phyloP scores from a whole-genome alignment of 2,797 vertebrate genomes.

The Gymnocypris eckloni region DNA sequence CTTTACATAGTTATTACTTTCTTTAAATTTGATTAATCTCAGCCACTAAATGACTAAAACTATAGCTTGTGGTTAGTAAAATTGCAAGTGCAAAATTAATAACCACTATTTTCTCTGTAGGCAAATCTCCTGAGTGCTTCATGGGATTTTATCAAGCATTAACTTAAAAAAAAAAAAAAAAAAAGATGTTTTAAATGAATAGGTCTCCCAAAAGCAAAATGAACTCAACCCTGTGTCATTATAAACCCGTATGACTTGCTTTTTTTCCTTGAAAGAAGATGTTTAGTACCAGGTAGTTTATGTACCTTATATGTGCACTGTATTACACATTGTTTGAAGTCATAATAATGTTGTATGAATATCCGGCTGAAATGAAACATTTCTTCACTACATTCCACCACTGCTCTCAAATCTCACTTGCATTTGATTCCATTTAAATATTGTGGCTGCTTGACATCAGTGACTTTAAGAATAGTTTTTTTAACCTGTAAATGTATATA shows the following conservation, averaged over 20 bases:
- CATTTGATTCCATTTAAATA: neutral
- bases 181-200: neutral
- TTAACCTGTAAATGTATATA: neutral
- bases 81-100: neutral
- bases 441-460: neutral
- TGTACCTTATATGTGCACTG: neutral
- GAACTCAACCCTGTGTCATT: neutral
- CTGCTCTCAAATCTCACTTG: neutral
- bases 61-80: neutral
- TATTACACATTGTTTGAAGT: neutral
- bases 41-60: neutral
- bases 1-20: slow-evolving; percentile 3
- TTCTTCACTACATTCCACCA: neutral
- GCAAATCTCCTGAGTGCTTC: slow-evolving; percentile 1
- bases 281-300: neutral
- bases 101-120: neutral
- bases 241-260: neutral
- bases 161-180: neutral
- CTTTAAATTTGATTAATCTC: neutral
- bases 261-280: neutral
- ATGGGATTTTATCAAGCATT: slow-evolving; percentile 17
- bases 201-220: neutral
- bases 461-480: neutral
- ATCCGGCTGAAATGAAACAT: neutral
- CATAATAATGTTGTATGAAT: neutral